These are phyloP conservation scores for Papio anubis DNA, from an alignment of 2,113 vertebrate species.

Conservation along the genomic window DNA sequence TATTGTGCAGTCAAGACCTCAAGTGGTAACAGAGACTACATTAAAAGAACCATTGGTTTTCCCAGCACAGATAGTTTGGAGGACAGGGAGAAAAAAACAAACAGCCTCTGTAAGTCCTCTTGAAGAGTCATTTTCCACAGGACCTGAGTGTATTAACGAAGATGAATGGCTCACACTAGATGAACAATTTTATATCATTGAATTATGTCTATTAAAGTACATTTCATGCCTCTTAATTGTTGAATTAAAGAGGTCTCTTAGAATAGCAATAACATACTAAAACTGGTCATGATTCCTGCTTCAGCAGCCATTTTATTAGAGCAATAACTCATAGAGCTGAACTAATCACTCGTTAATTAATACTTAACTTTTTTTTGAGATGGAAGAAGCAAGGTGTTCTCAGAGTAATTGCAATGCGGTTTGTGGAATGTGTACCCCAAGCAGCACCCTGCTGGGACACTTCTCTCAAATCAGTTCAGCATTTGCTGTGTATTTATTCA, in stretches of 20 bases:
- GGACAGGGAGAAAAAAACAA: background rate
- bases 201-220: conserved; percentile 67
- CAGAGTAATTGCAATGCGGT: background rate
- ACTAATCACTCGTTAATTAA: conserved; percentile 72
- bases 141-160: conserved; percentile 25
- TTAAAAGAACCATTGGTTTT: background rate
- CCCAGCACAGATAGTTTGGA: background rate
- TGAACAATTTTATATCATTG: conserved; percentile 64
- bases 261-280: conserved; percentile 57
- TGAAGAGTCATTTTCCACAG: background rate
- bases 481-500: background rate
- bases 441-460: background rate
- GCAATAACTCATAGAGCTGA: conserved; percentile 62
- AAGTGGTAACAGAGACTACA: background rate
- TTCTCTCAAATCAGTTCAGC: background rate
- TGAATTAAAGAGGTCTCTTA: conserved; percentile 62
- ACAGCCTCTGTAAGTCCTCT: background rate
- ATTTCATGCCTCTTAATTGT: conserved; percentile 66
- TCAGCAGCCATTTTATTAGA: conserved; percentile 65
- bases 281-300: conserved; percentile 49
- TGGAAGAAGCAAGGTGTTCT: background rate
- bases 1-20: background rate
- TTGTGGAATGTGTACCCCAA: background rate
- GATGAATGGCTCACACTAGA: conserved; percentile 50
- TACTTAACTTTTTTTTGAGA: conserved; percentile 35